A percentile compares a stretch with the other conserved stretches of the same genome.
phyloP scores from a whole-genome alignment of 2,797 vertebrate genomes.

The Dermochelys coriacea region DNA sequence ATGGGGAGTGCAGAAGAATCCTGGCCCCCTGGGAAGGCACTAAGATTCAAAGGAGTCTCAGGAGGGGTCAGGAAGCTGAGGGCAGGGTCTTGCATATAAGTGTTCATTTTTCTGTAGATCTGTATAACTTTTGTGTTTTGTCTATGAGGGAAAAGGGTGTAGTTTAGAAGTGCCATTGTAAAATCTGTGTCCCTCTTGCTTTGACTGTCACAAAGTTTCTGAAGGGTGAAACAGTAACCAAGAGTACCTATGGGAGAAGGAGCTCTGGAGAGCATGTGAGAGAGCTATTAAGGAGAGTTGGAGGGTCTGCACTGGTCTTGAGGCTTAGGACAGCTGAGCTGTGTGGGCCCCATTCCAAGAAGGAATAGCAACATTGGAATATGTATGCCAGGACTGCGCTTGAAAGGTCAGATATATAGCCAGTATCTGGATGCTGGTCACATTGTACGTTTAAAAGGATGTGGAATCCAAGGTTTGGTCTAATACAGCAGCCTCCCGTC shows the following conservation, averaged over 20 bases:
- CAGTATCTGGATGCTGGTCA: background rate
- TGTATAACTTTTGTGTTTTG: background rate
- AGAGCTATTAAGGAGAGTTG: background rate
- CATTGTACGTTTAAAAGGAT: background rate
- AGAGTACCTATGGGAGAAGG: background rate
- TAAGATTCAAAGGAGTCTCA: background rate
- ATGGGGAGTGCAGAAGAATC: background rate
- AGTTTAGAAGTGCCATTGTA: background rate
- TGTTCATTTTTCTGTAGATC: background rate
- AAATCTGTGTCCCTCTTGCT: background rate
- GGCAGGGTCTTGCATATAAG: background rate
- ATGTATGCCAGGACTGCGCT: background rate
- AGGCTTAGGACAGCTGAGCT: background rate
- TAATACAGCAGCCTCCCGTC: background rate
- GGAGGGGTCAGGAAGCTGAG: background rate
- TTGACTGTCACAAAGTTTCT: background rate
- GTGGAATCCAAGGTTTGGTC: background rate
- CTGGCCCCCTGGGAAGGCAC: background rate
- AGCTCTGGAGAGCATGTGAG: background rate
- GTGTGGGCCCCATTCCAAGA: too few species aligned
- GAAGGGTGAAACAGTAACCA: background rate
- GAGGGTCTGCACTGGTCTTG: background rate
- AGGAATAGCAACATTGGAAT: background rate
- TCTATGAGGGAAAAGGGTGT: background rate
- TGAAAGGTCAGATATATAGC: background rate